Base-by-base conservation (phyloP, 1,140 invertebrate genomes). In the Drosophila orena region DNA sequence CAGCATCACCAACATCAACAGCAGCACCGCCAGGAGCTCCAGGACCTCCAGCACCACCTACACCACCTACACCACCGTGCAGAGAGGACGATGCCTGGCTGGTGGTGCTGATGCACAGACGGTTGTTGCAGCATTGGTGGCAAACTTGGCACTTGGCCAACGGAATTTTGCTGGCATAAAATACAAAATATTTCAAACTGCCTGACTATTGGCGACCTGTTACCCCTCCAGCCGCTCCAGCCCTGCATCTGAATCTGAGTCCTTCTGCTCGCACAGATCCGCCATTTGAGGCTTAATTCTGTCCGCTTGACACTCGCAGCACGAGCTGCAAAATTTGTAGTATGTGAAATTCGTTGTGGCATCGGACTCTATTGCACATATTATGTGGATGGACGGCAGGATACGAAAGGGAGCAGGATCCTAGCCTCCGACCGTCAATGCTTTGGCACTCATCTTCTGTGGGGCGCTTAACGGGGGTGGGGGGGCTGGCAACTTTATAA, bases 121-220 rank as follows among this genome's bases (percentile, higher is more conserved):
- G 65, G 65, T 53, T 57, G 64, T 59, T 61, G 75, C 79, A 59
- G 64, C 80, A 62, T 59, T 74, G 80, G 80, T 68, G 80, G 72
- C 72, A 83, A 83, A 84, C 76, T 83, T 83, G 80, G 80, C 80
- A 79, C 81, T 79, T 84, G 50, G 80, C 80, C 80, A 83, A 79
- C 80, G 58, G 80, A 83, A 79, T 70, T 84, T 84, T 79, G 47
- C 71, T 58, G 81, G 71, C 80, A 83, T 83, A 85, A 83, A 84
- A 73, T 84, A 85, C 71, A 79, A 83, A 83, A 84, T 83, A 83
- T 71, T 83, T 83, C 76, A 81, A 76, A 71, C 64, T 60, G 76
- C 71, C 79, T 75, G 75, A 71, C 68, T 70, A 70, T 71, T 71
- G 68, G 68, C 68, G 65, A 70, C 68, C 68, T 70, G 64, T 70